phyloP scores from a whole-genome alignment of 2,888 invertebrate species.

The Andrena hattorfiana region DNA sequence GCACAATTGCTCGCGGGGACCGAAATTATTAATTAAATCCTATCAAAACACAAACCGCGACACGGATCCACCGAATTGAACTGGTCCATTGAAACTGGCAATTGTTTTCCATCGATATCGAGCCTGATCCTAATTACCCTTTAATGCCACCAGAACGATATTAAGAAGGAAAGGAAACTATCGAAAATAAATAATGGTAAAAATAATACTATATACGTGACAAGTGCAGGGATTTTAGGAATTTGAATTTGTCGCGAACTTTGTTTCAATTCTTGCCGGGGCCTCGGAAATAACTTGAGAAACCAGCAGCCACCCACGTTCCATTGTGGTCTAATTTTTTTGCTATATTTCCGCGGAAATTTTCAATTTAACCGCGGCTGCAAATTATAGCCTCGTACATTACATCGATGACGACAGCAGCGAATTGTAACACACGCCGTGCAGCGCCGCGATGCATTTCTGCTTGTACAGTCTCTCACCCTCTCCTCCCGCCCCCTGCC shows the following conservation, averaged over 20 bases:
- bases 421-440: slow-evolving; percentile 55
- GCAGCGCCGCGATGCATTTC: slow-evolving; percentile 45
- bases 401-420: slow-evolving; percentile 59
- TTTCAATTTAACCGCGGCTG: slow-evolving; percentile 59
- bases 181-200: background rate
- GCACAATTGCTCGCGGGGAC: slow-evolving; percentile 11
- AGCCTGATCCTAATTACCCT: slow-evolving; percentile 3
- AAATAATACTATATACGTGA: background rate
- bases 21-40: slow-evolving; percentile 49
- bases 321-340: slow-evolving; percentile 30
- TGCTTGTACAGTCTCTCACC: slow-evolving; percentile 32
- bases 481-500: background rate
- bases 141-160: too few species aligned
- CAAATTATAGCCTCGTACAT: slow-evolving; percentile 61
- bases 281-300: slow-evolving; percentile 17
- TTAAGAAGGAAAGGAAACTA: background rate
- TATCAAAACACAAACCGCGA: background rate
- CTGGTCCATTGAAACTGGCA: slow-evolving; percentile 4
- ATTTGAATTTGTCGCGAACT: background rate
- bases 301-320: slow-evolving; percentile 1
- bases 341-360: slow-evolving; percentile 20
- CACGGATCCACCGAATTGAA: slow-evolving; percentile 4
- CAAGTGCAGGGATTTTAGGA: background rate
- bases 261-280: background rate
- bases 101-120: slow-evolving; percentile 9